Evolutionary conservation across 2,888 invertebrate species (phyloP).

Genomic region (Catonia carolina): DNA sequence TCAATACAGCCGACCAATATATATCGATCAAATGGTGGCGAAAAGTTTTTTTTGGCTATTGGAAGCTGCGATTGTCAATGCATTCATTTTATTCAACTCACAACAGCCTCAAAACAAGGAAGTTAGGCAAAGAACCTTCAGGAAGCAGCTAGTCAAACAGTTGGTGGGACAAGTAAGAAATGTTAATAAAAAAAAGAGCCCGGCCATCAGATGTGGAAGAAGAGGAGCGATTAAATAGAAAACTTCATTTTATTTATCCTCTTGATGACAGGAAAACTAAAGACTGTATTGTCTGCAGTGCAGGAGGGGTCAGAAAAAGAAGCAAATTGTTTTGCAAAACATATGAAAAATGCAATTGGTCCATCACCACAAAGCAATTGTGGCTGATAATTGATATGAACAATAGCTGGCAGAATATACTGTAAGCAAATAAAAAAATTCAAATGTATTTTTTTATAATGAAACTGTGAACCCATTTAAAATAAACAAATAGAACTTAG

Average conservation of each 20-base stretch:
- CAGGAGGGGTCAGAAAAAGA: conserved; percentile 8
- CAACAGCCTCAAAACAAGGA: conserved; percentile 3
- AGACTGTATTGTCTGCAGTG: conserved; percentile 13
- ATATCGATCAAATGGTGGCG: conserved; percentile 12
- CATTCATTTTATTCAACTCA: not conserved
- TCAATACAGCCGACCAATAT: not conserved
- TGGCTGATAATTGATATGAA: conserved; percentile 90
- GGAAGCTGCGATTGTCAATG: conserved; percentile 4
- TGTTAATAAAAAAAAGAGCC: not conserved
- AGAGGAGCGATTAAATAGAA: conserved; percentile 1
- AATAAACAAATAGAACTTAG: no score
- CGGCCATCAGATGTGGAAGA: conserved; percentile 4
- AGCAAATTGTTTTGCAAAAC: conserved; percentile 82
- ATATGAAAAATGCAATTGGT: conserved; percentile 84
- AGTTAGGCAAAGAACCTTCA: conserved; percentile 7
- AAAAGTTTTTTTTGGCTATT: conserved; percentile 13
- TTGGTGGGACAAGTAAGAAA: conserved; percentile 14
- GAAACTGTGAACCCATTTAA: not conserved
- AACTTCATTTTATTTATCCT: conserved; percentile 1
- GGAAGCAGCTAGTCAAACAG: conserved; percentile 5
- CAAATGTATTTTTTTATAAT: conserved; percentile 39
- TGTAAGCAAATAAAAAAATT: conserved; percentile 40
- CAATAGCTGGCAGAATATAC: conserved; percentile 90
- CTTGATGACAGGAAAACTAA: conserved; percentile 11
- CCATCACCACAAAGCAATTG: conserved; percentile 82